These are phyloP conservation scores for Timandra comae DNA, from an alignment of 2,888 invertebrate species.

Conservation along the genomic window DNA sequence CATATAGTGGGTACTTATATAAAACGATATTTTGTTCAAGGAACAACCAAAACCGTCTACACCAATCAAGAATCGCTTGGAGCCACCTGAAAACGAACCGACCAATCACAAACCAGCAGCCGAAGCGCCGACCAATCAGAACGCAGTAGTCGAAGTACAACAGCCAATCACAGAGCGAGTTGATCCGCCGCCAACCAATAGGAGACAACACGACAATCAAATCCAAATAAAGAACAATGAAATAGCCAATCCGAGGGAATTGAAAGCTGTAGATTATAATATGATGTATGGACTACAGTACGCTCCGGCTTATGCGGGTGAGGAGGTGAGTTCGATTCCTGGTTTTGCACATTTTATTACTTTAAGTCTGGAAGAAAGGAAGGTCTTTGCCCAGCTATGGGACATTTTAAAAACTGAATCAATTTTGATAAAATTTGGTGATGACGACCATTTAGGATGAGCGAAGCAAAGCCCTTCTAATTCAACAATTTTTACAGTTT, in stretches of 20 bases:
- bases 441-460: too few species aligned
- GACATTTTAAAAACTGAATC: too few species aligned
- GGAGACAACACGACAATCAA: constrained; percentile 18
- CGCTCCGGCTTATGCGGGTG: constrained; percentile 32
- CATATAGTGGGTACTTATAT: too few species aligned
- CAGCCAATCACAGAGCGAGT: constrained; percentile 16
- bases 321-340: constrained; percentile 46
- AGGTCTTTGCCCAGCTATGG: too few species aligned
- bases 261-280: constrained; percentile 25
- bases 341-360: too few species aligned
- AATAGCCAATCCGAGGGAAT: constrained; percentile 26
- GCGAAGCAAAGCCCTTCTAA: too few species aligned
- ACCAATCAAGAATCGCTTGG: constrained; percentile 30
- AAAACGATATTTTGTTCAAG: too few species aligned
- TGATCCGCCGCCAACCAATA: constrained; percentile 17
- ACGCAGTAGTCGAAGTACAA: constrained; percentile 13
- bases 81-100: constrained; percentile 18
- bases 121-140: constrained; percentile 21
- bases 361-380: too few species aligned
- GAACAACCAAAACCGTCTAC: constrained; percentile 28
- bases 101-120: constrained; percentile 22
- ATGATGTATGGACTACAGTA: constrained; percentile 22
- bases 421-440: too few species aligned
- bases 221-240: constrained; percentile 10
- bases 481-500: too few species aligned